Evolutionary conservation across 2,888 invertebrate species (phyloP), one percentile per base, ranked within the genome.

Genomic region (Macrophya alboannulata): DNA sequence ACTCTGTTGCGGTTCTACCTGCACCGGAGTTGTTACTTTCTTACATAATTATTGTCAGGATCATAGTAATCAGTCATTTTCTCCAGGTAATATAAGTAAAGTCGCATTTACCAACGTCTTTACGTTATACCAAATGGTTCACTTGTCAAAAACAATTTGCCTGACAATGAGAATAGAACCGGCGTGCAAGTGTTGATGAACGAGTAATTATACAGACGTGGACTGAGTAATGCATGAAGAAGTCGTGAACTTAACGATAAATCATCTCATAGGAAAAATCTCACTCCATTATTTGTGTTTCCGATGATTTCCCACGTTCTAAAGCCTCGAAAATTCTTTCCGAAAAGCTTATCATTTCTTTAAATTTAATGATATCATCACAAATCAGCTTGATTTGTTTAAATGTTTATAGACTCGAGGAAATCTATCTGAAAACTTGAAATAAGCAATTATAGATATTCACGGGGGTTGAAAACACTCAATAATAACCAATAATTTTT

Each of bases 1-100:
- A 81, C 59, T 81, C 81, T 43, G 62, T 62, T 59, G 81, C 37
- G 43, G 25, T 43, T 81, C 21, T 21, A 31, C n/a, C n/a, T n/a
- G n/a, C 40, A 59, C 21, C 51, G 17, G 51, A 48, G n/a, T 62
- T 59, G 81, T 62, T 81, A 81, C 59, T 81, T 62, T 40, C 59
- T 81, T 81, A 62, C 43, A 59, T 81, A 81, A 81, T 81, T 81
- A 59, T 43, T 81, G 81, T 81, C 21, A 81, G 45, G 62, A 81
- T 40, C 62, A 59, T 31, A 21, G 81, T 81, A 81, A 62, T 81
- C 81, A 62, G 81, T 81, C 40, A 62, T 81, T 81, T 43, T 59
- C 37, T 40, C 81, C 43, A 62, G 40, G 21, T 59, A 37, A 31
- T 37, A 55, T 55, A n/a, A 31, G 31, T 51, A 15, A 68, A 45